Base-by-base conservation (phyloP, 2,888 invertebrate genomes). In the Amiota mariae region DNA sequence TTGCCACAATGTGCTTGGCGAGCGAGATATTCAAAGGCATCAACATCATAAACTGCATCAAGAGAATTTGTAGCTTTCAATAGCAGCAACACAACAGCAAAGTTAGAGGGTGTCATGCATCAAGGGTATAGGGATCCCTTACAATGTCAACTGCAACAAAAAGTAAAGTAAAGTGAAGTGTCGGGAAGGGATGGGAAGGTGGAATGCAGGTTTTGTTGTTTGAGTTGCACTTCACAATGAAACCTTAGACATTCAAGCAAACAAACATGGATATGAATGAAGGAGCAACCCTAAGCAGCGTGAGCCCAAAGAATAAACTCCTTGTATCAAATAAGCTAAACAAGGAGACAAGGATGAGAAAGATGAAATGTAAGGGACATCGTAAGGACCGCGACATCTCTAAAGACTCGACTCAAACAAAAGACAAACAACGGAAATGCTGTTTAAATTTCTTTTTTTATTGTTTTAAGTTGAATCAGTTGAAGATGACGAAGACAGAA, bases 381-480 rank as follows among this genome's bases (percentile, higher is more conserved):
- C 47, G 13, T 13, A 48, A 66, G 66, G 61, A 64, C 61, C 72
- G 73, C 61, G 61, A 59, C 18, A 11, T 15, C 8, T 15, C 72
- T 70, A 70, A 75, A 70, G 75, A 72, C 72, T 75, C 73, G 75
- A 72, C 72, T 75, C 73, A 75, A 78, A 76, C 72, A 76, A 70
- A 64, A 63, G 49, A 75, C 73, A 71, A 76, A 77, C 72, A 76
- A 80, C 78, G 76, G 72, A 79, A 74, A 54, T 54, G 67, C 67
- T 54, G 54, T 36, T 36, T 2, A 18, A 54, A 64, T 47, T 36
- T 64, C 18, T 36, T n/a, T 59, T 59, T 59, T n/a, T 11, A 36
- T 13, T 66, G 66, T 63, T 36, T 36, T 46, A 64, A 71, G n/a
- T 10, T 49, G 67, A n/a, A n/a, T 8, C 36, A 36, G 36, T 36